Evolutionary conservation across 2,797 vertebrate species (phyloP), one percentile per base, ranked within the genome.

Genomic region (Thripadectes ignobilis): DNA sequence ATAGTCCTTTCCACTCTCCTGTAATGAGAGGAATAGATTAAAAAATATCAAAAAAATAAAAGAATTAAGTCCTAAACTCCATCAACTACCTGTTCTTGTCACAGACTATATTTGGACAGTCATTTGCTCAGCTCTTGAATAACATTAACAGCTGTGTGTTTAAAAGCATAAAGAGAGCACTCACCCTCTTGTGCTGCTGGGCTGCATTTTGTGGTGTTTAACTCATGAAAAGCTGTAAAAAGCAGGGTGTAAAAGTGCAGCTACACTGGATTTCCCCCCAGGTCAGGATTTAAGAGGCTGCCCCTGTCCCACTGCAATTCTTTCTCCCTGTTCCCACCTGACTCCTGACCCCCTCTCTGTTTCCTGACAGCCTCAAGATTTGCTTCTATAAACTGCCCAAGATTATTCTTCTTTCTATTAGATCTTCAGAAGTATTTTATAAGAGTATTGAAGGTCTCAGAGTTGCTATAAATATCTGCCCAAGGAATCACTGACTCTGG

Each of bases 91-190:
- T 34, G 12, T 10, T 51, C 51, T 38, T 29, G 11, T 73, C 52
- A 51, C 12, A 11, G 41, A 55, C 27, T 27, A 3, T 19, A n/a
- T 39, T 76, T 76, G 24, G 36, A 46, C 30, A 36, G 23, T 9
- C 12, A 51, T 43, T 55, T 87, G 27, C 46, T 76, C 34, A 45
- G 43, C 63, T 52, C 29, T 58, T 83, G 41, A 38, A 76, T 63
- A 39, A 12, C 2, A 1, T 43, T 3, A 46, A 22, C 5, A 41
- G 58, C 23, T 18, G 29, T 4, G 38, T 51, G 36, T 22, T 86
- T 68, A 15, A 15, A 75, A 59, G n/a, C 10, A 13, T 14, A 38
- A 69, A 43, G 1, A 30, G 29, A 2, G 2, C 11, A 0, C 10
- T 43, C 46, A n/a, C 43, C 27, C n/a, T 49, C 21, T 12, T 38